Evolutionary conservation across 2,113 vertebrate genomes (phyloP), one percentile per base, ranked within the genome.

Genomic region (Tretioscincus oriximinensis): DNA sequence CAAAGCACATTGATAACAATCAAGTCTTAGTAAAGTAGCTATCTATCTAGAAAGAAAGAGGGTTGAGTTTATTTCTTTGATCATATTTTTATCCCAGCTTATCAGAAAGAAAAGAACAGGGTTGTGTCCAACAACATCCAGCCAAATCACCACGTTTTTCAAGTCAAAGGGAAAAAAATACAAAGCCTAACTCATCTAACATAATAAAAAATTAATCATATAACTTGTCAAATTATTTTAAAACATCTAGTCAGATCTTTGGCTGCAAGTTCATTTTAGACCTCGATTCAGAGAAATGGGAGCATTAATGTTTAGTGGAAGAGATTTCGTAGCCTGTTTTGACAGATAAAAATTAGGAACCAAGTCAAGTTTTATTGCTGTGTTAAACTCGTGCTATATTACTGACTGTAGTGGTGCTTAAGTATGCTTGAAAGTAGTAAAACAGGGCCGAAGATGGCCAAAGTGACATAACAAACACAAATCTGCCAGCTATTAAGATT

Each of bases 401-500:
- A 28, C 47, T 3, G 29, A 45, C 21, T 90, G 81, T 21, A 78
- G 41, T 66, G 76, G 45, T 11, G 45, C 9, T 22, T 72, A 47
- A 35, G 8, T 0, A 5, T 7, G 82, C 73, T 88, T 60, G 73
- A 2, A 63, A 0, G 1, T 72, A 69, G 7, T 54, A 85, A 79
- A 7, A 72, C 45, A 64, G 64, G 86, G 1, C 1, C 81, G 31
- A 81, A 76, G 12, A 63, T 84, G 70, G 21, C 61, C 90, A 84
- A 77, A 45, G 22, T 49, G 65, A 87, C 82, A 85, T 82, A 81
- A 74, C 24, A 58, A 73, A 70, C 84, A 72, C 22, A 69, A 24
- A 70, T 77, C 69, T 63, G 47, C 54, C 12, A 35, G 61, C 6
- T 82, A 22, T 77, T 74, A 88, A 84, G 49, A 61, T 84, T 75